Base-by-base conservation (phyloP, 2,113 vertebrate genomes). In the Nesogale talazaci region DNA sequence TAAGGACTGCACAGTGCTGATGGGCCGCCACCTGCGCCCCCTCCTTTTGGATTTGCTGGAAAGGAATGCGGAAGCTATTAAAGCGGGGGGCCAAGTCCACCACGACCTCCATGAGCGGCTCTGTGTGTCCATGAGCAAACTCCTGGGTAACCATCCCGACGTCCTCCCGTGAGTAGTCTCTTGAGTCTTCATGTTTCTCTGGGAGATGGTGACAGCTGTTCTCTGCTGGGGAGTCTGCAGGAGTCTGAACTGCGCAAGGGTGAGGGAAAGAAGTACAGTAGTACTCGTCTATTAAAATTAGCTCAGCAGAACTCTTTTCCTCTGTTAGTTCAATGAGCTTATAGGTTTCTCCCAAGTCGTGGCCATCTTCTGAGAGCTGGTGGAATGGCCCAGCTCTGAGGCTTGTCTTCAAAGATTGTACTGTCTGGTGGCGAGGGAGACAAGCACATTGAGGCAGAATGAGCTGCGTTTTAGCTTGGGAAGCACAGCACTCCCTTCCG, bases 71-170 rank as follows among this genome's bases (percentile, higher is more conserved):
- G 98, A 98, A 95, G 97, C 98, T 85, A 98, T 99, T 90, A 99
- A 98, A 98, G 96, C 96, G 25, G 98, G 98, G 23, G 98, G 98
- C 78, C 97, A 98, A 2, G 96, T 99, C 90, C 99, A 99, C 96
- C 99, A 99, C 0, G 99, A 99, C 96, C 98, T 99, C 2, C 99
- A 99, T 0, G 99, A 99, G 91, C 98, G 99, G 19, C 97, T 99
- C 12, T 99, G 99, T 90, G 99, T 99, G 86, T 99, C 99, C 1
- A 98, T 99, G 97, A 99, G 99, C 98, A 99, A 98, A 87, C 98
- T 99, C 84, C 94, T 99, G 8, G 95, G 97, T 90, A 95, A 98
- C 96, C 98, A 99, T 95, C 99, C 99, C 15, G 99, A 99, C 80
- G 98, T 99, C 52, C 97, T 99, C 85, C 98, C 97, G 99, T 99